Conservation (phyloP, 1,140 invertebrate genomes). For the Sarcophaga peregrina region DNA sequence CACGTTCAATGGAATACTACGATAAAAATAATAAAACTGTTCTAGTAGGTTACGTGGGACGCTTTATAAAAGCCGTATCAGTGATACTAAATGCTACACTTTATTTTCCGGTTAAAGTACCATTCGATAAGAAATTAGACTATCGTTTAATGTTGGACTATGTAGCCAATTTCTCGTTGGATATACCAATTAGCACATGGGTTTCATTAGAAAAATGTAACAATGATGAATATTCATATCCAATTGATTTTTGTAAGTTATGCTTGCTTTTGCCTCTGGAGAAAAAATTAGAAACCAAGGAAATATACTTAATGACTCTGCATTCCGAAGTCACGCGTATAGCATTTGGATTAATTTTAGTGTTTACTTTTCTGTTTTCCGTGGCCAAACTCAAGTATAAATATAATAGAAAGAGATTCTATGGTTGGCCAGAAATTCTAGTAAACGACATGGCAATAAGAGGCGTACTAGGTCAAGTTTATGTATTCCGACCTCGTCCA, state of each 20-base stretch:
- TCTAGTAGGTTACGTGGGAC: not conserved
- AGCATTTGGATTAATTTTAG: not conserved
- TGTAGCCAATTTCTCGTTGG: not conserved
- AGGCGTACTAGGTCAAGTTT: not conserved
- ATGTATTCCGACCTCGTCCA: not conserved
- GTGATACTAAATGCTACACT: not conserved
- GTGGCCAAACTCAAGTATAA: not conserved
- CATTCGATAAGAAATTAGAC: not conserved
- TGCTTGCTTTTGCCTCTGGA: not conserved
- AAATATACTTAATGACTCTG: not conserved
- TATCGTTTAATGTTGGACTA: not conserved
- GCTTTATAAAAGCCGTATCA: not conserved
- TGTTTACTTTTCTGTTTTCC: not conserved
- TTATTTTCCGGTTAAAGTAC: not conserved
- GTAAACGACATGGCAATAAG: not conserved
- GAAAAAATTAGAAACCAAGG: not conserved
- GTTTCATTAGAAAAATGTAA: not conserved
- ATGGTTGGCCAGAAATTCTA: not conserved
- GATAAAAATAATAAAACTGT: not conserved
- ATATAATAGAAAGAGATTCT: not conserved
- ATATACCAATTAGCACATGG: not conserved
- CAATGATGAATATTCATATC: not conserved
- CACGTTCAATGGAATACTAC: conserved; percentile 7
- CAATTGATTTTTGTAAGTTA: not conserved
- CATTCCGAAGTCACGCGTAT: not conserved